Percentiles rank a stretch among this genome's conserved stretches.
Evolutionary conservation across 2,888 invertebrate species (phyloP).

Genomic region (Drosophila eohydei): DNA sequence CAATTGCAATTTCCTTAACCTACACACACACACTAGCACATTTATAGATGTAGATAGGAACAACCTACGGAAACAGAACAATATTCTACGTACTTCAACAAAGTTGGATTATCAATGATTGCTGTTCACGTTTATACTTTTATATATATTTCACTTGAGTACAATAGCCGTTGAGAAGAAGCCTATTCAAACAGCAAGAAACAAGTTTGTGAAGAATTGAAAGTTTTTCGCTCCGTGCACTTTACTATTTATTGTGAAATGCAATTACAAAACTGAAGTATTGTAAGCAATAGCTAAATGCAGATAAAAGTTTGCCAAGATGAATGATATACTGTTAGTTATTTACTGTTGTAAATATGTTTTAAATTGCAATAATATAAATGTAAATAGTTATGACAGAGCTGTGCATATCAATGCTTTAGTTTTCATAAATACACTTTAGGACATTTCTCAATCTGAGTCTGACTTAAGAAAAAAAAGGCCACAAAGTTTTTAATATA

Average conservation of each 20-base stretch:
- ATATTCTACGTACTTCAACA: slow-evolving; percentile 14
- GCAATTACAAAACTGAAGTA: not conserved
- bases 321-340: not conserved
- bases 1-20: slow-evolving; percentile 33
- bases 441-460: not conserved
- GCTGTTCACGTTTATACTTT: not conserved
- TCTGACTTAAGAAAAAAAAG: too few species aligned
- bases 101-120: slow-evolving; percentile 15
- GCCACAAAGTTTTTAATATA: not conserved
- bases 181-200: slow-evolving; percentile 1
- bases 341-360: not conserved
- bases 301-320: not conserved
- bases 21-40: not conserved
- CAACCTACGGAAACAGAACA: slow-evolving; percentile 7
- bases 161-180: slow-evolving; percentile 10
- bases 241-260: slow-evolving; percentile 4
- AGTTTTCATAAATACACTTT: not conserved
- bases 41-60: not conserved
- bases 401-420: too few species aligned
- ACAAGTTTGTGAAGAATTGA: slow-evolving; percentile 4
- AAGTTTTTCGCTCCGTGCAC: slow-evolving; percentile 1
- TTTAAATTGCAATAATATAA: too few species aligned
- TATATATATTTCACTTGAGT: not conserved
- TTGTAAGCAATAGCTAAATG: not conserved
- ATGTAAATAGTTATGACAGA: too few species aligned